Percentiles rank a stretch among this genome's conserved stretches.
phyloP scores from a whole-genome alignment of 1,140 invertebrate species.

The Mizuhopecten yessoensis region DNA sequence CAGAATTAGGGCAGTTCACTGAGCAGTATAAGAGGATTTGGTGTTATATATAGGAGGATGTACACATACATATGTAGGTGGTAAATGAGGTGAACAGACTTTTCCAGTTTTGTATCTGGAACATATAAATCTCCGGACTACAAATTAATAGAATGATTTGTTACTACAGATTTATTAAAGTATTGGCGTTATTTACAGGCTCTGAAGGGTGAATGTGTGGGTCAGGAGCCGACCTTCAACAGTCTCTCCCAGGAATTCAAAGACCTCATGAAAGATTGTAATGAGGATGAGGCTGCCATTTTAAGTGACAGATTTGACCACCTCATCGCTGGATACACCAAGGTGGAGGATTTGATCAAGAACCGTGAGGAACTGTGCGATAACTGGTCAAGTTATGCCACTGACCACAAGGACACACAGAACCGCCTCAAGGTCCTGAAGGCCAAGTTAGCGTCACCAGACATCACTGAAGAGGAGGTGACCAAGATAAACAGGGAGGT shows the following conservation, averaged over 20 bases:
- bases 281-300: constrained; percentile 88
- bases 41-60: too few species aligned
- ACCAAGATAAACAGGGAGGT: constrained; percentile 76
- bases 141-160: too few species aligned
- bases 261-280: constrained; percentile 88
- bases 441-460: constrained; percentile 89
- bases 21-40: too few species aligned
- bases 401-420: constrained; percentile 91
- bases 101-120: too few species aligned
- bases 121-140: too few species aligned
- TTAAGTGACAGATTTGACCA: constrained; percentile 90
- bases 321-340: constrained; percentile 90
- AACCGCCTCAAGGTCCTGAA: constrained; percentile 91
- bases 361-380: constrained; percentile 91
- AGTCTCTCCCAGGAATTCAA: constrained; percentile 90
- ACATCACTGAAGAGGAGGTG: constrained; percentile 85
- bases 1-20: too few species aligned
- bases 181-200: constrained; percentile 64
- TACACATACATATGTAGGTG: too few species aligned
- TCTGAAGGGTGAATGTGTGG: constrained; percentile 76
- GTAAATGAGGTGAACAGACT: too few species aligned
- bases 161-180: too few species aligned
- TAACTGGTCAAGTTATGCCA: constrained; percentile 89
- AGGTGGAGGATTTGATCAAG: constrained; percentile 84
- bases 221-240: constrained; percentile 77